These are phyloP conservation scores for Zaprionus gabonicus DNA, from an alignment of 1,140 invertebrate species.

Conservation along the genomic window DNA sequence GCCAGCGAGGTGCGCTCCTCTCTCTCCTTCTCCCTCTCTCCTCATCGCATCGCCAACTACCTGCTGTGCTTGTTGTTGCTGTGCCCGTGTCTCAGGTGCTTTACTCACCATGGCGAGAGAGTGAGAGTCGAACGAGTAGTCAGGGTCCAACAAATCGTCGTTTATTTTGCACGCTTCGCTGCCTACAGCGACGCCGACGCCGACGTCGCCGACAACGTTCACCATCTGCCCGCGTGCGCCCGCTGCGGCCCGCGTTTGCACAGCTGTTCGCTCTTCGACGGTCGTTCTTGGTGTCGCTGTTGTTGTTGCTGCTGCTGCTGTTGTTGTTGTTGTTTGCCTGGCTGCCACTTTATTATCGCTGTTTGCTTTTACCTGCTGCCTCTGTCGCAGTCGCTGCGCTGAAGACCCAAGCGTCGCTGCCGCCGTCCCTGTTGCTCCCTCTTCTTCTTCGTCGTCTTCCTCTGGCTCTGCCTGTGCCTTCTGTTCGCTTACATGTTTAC, in stretches of 20 bases:
- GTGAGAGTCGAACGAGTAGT: conserved; percentile 65
- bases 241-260: conserved; percentile 49
- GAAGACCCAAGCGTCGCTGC: conserved; percentile 52
- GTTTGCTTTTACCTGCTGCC: conserved; percentile 67
- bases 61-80: conserved; percentile 40
- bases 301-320: background rate
- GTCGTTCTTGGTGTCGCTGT: conserved; percentile 27
- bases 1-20: conserved; percentile 15
- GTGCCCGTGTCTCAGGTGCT: conserved; percentile 58
- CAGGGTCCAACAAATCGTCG: conserved; percentile 49
- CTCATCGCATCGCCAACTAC: conserved; percentile 39
- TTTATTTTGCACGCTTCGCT: conserved; percentile 83
- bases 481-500: conserved; percentile 48
- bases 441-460: conserved; percentile 31
- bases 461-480: conserved; percentile 12
- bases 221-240: conserved; percentile 33
- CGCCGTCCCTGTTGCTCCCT: conserved; percentile 21
- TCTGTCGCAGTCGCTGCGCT: conserved; percentile 33
- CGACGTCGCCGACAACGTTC: background rate
- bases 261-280: conserved; percentile 59
- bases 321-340: conserved; percentile 38
- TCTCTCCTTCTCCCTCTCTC: conserved; percentile 14
- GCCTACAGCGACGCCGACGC: conserved; percentile 22
- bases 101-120: conserved; percentile 53
- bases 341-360: conserved; percentile 60